These are phyloP conservation scores for Coreoperca whiteheadi DNA, from an alignment of 2,113 vertebrate species.

Conservation along the genomic window DNA sequence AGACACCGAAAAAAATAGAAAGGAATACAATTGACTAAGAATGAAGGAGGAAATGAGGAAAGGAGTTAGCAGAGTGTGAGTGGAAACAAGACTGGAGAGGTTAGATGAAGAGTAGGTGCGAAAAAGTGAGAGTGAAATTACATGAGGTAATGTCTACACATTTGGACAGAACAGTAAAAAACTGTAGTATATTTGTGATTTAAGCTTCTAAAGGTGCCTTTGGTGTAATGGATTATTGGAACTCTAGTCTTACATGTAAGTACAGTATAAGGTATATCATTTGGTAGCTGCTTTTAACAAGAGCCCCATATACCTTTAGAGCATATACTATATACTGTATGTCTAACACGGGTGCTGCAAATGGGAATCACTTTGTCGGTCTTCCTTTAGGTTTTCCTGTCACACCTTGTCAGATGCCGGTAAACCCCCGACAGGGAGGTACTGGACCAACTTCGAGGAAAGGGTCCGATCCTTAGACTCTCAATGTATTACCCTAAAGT, in stretches of 20 bases:
- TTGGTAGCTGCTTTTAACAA: not conserved
- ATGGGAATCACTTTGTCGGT: not conserved
- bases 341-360: not conserved
- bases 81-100: not conserved
- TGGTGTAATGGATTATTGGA: not conserved
- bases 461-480: too few species aligned
- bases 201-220: not conserved
- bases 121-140: not conserved
- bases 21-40: not conserved
- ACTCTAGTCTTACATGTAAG: not conserved
- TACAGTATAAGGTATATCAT: not conserved
- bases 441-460: too few species aligned
- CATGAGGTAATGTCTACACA: not conserved
- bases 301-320: not conserved
- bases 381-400: too few species aligned
- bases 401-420: too few species aligned
- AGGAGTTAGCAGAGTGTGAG: not conserved
- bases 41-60: not conserved
- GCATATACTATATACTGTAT: too few species aligned
- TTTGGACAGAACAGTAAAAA: not conserved
- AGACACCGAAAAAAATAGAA: slow-evolving; percentile 10
- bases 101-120: not conserved
- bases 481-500: too few species aligned
- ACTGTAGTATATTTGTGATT: not conserved
- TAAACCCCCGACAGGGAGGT: too few species aligned